Evolutionary conservation across 2,113 vertebrate genomes (phyloP).

Genomic region (Myocastor coypus): DNA sequence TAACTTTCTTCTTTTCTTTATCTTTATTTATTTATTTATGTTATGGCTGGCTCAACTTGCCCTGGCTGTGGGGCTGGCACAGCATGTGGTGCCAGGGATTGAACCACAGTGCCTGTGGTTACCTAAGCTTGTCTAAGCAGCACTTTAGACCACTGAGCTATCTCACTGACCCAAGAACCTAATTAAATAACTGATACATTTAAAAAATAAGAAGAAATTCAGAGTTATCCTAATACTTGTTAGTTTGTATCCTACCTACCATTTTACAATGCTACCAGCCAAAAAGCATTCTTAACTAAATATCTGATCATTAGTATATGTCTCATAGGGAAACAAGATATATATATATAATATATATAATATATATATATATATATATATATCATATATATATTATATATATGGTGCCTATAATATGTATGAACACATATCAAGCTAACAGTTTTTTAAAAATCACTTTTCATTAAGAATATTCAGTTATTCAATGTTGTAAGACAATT

Average conservation of each 20-base stretch:
- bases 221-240: constrained; percentile 1
- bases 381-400: neutral
- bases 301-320: neutral
- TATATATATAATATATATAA: too few relatives aligned
- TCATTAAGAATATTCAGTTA: constrained; percentile 62
- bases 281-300: constrained; percentile 40
- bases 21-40: too few relatives aligned
- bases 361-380: too few relatives aligned
- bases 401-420: neutral
- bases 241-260: neutral
- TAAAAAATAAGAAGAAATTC: constrained; percentile 53
- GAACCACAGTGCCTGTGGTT: too few relatives aligned
- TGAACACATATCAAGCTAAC: neutral
- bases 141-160: too few relatives aligned
- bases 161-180: too few relatives aligned
- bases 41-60: too few relatives aligned
- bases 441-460: constrained; percentile 13
- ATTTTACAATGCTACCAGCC: neutral
- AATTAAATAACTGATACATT: too few relatives aligned
- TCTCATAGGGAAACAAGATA: neutral
- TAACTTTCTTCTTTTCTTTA: too few relatives aligned
- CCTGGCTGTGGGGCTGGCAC: too few relatives aligned
- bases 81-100: too few relatives aligned
- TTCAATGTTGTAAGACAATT: constrained; percentile 53
- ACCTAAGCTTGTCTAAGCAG: too few relatives aligned